Conservation (phyloP, 2,113 vertebrate species). For the Caranx melampygus region DNA sequence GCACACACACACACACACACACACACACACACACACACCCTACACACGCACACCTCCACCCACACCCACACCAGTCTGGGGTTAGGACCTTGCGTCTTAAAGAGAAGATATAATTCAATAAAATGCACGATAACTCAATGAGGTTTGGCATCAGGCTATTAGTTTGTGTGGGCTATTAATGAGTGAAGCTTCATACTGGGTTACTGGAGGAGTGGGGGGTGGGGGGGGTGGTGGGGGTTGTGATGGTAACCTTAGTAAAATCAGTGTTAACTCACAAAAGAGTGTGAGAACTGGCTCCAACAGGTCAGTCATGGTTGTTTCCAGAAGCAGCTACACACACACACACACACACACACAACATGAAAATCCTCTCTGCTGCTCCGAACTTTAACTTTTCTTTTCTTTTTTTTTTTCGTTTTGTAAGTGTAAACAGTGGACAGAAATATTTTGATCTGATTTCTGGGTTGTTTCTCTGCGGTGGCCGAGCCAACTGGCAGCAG, state of each 20-base stretch:
- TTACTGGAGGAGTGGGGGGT: conserved; percentile 50
- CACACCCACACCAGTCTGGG: conserved; percentile 28
- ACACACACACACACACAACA: not conserved
- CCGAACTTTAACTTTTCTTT: not conserved
- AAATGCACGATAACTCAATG: conserved; percentile 65
- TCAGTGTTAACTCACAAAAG: conserved; percentile 16
- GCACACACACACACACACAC: not conserved
- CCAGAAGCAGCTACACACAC: not conserved
- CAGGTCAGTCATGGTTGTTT: not conserved
- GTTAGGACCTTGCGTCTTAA: conserved; percentile 40
- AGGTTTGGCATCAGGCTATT: conserved; percentile 40
- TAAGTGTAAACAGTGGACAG: not conserved
- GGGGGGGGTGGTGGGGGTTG: conserved; percentile 30
- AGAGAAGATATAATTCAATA: conserved; percentile 62
- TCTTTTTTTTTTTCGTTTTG: not conserved
- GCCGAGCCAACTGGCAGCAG: not conserved
- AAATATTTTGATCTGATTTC: conserved; percentile 4
- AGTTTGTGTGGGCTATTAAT: conserved; percentile 48
- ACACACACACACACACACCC: not conserved
- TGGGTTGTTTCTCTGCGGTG: conserved; percentile 2
- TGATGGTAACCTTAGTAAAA: conserved; percentile 39
- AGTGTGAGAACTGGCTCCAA: conserved; percentile 11
- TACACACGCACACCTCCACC: not conserved
- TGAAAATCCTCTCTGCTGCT: not conserved
- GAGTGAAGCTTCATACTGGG: conserved; percentile 55